Base-by-base conservation (phyloP, 2,888 invertebrate genomes). In the Melanotus villosus region DNA sequence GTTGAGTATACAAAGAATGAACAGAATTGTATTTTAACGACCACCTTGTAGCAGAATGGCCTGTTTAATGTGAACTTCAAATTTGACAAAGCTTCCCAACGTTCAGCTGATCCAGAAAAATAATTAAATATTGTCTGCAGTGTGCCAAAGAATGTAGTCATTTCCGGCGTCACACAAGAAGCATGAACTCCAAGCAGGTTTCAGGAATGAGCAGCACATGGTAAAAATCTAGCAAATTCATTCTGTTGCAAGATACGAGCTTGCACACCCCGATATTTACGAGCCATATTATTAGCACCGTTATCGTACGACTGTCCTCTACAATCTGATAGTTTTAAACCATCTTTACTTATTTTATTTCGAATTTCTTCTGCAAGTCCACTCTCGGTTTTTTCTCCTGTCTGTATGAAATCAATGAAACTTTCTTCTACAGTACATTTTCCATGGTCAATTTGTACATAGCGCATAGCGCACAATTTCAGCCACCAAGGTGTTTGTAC, bases 211-310 rank as follows among this genome's bases (percentile, higher is more conserved):
- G 75, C 76, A 54, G 77, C 68, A 60, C 77, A 81, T 52, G 79
- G 79, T 73, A 80, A 74, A 70, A 78, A 80, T 65, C 74, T 75
- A 26, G 78, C 79, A 62, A 75, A 70, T 70, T 78, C 73, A 73
- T 78, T 78, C 70, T 26, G 75, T 75, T 77, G 65, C 71, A 68
- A 67, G 75, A 79, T 77, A 68, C 76, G 75, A 67, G 78, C 60
- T 76, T 80, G 79, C 41, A 81, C 73, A 67, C 79, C 78, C 70
- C 73, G 77, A 73, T 81, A 73, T 56, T 70, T 73, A 64, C 80
- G 75, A 32, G 77, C 73, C 79, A 80, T n/a, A n/a, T n/a, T 80
- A 75, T 80, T 80, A 38, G 76, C 71, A 36, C 76, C 80, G 70
- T 76, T 80, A 67, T 80, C 77, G 70, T 77, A 79, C 68, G 75